phyloP scores from a whole-genome alignment of 2,797 vertebrate species.

The Pseudomugil tenellus region DNA sequence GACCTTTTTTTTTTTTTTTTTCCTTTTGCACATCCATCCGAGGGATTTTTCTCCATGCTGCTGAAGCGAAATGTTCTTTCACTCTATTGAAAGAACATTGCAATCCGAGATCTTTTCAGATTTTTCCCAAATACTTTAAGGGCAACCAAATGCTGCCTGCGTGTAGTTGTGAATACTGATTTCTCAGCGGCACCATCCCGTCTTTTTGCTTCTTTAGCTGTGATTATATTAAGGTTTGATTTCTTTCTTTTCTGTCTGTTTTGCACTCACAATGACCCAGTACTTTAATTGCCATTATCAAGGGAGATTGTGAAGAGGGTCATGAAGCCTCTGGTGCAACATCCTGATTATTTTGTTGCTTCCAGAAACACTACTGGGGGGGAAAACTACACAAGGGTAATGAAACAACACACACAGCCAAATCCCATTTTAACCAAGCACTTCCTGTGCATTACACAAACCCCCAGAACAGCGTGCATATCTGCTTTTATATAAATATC shows the following conservation, averaged over 20 bases:
- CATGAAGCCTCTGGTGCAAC: constrained; percentile 67
- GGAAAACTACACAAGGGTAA: constrained; percentile 40
- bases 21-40: constrained; percentile 25
- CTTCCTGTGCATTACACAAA: constrained; percentile 51
- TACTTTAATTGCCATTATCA: constrained; percentile 76
- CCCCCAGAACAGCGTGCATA: constrained; percentile 29
- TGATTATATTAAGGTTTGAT: constrained; percentile 38
- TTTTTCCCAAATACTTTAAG: constrained; percentile 36
- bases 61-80: constrained; percentile 49
- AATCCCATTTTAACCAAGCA: constrained; percentile 54
- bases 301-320: constrained; percentile 73
- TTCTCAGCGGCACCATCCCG: background rate
- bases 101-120: constrained; percentile 34
- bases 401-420: constrained; percentile 55
- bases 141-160: constrained; percentile 22
- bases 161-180: constrained; percentile 42
- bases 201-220: constrained; percentile 30
- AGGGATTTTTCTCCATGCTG: constrained; percentile 45
- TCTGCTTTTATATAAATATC: constrained; percentile 58
- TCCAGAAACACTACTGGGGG: constrained; percentile 44
- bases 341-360: constrained; percentile 69
- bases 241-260: constrained; percentile 31
- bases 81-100: constrained; percentile 40
- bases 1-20: constrained; percentile 23
- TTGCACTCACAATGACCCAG: constrained; percentile 67